Percentiles rank a stretch among this genome's conserved stretches.
Evolutionary conservation across 1,140 invertebrate species (phyloP).

Genomic region (Pseudomyrmex cubaensis): DNA sequence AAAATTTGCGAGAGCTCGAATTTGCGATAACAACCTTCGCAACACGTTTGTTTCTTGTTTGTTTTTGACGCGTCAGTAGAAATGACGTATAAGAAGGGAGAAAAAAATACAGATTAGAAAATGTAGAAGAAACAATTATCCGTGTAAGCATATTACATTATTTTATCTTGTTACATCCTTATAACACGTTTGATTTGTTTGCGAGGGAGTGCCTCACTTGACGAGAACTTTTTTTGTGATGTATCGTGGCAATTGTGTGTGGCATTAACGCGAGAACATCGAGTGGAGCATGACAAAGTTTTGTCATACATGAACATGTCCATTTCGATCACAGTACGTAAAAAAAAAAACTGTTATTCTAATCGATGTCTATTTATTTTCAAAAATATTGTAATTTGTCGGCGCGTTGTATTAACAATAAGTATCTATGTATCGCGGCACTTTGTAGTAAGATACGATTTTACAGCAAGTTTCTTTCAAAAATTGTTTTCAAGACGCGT

Average conservation of each 20-base stretch:
- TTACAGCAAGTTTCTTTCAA: constrained; percentile 4
- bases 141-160: background rate
- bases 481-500: background rate
- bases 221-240: constrained; percentile 23
- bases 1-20: constrained; percentile 57
- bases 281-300: constrained; percentile 20
- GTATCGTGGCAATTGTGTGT: constrained; percentile 2
- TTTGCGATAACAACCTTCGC: constrained; percentile 59
- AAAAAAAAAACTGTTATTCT: constrained; percentile 39
- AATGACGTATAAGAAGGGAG: background rate
- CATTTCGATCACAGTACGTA: constrained; percentile 45
- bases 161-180: constrained; percentile 23
- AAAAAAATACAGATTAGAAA: background rate
- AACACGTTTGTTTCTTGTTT: constrained; percentile 17
- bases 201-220: constrained; percentile 39
- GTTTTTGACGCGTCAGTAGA: background rate
- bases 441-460: constrained; percentile 6
- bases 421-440: background rate
- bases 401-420: background rate
- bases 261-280: constrained; percentile 5
- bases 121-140: background rate
- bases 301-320: constrained; percentile 33
- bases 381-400: constrained; percentile 26
- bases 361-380: constrained; percentile 13
- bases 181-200: constrained; percentile 49